Percentiles rank a stretch among this genome's conserved stretches.
Evolutionary conservation across 2,888 invertebrate genomes (phyloP).

Genomic region (Cephalotes varians): DNA sequence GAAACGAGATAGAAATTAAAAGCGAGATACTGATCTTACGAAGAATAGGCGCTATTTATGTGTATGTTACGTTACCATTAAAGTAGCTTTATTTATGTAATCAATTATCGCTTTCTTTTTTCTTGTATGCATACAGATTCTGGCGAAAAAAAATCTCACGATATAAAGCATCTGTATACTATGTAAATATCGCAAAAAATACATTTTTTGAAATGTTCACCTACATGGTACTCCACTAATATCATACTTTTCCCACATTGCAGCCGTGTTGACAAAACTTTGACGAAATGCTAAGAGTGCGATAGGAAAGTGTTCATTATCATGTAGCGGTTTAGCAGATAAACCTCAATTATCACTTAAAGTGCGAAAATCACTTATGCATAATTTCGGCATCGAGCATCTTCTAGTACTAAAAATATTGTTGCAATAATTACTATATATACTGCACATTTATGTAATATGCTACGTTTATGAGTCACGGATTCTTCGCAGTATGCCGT

Average conservation of each 20-base stretch:
- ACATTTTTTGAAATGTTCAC: slow-evolving; percentile 34
- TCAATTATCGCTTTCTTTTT: slow-evolving; percentile 28
- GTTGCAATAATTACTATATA: neutral
- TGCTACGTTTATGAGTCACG: neutral
- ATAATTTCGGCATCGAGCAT: neutral
- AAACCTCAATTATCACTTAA: slow-evolving; percentile 11
- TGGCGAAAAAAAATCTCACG: neutral
- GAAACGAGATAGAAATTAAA: slow-evolving; percentile 45
- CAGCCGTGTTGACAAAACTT: neutral
- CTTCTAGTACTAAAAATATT: neutral
- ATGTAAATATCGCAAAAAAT: slow-evolving; percentile 47
- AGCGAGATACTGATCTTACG: slow-evolving; percentile 44
- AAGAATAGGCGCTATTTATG: slow-evolving; percentile 71
- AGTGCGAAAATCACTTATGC: neutral
- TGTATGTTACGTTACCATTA: slow-evolving; percentile 82
- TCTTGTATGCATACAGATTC: neutral
- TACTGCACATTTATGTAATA: neutral
- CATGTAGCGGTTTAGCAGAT: neutral
- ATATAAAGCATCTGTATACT: slow-evolving; percentile 27
- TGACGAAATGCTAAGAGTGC: neutral
- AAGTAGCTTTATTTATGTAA: slow-evolving; percentile 81
- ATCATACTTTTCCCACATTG: neutral
- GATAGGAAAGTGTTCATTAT: slow-evolving; percentile 9
- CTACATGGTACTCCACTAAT: slow-evolving; percentile 4
- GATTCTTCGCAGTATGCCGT: neutral